These are phyloP conservation scores for Drosophila bifasciata DNA, from an alignment of 1,140 invertebrate species.

Conservation along the genomic window DNA sequence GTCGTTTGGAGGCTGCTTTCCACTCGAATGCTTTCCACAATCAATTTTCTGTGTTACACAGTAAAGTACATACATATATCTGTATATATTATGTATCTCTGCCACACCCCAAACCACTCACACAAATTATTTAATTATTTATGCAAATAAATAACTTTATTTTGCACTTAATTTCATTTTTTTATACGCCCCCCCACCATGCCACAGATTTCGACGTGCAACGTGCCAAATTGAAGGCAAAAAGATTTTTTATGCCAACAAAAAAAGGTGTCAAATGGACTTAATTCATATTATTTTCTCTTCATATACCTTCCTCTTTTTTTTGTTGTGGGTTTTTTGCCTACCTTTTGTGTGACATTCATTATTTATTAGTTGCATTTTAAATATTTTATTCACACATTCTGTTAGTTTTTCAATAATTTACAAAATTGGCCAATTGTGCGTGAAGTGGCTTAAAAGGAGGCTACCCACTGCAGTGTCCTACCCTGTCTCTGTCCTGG, in stretches of 20 bases:
- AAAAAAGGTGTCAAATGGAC: slow-evolving; percentile 79
- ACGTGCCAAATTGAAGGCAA: slow-evolving; percentile 44
- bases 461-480: slow-evolving; percentile 16
- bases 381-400: slow-evolving; percentile 63
- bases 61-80: neutral
- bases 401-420: slow-evolving; percentile 44
- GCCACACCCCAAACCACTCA: slow-evolving; percentile 35
- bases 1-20: slow-evolving; percentile 22
- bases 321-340: slow-evolving; percentile 2
- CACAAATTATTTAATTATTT: slow-evolving; percentile 73
- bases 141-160: slow-evolving; percentile 73
- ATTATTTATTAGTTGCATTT: slow-evolving; percentile 75
- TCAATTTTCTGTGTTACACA: slow-evolving; percentile 68
- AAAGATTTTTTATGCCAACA: slow-evolving; percentile 60
- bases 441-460: slow-evolving; percentile 32
- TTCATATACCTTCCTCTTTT: slow-evolving; percentile 8
- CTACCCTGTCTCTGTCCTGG: too few species aligned
- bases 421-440: slow-evolving; percentile 46
- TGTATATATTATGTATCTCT: too few species aligned
- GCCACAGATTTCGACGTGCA: neutral
- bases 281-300: slow-evolving; percentile 60
- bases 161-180: slow-evolving; percentile 48
- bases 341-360: slow-evolving; percentile 45
- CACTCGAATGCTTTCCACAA: slow-evolving; percentile 51
- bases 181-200: slow-evolving; percentile 10